phyloP scores from a whole-genome alignment of 2,888 invertebrate species.

The Tromatobia lineatoria region DNA sequence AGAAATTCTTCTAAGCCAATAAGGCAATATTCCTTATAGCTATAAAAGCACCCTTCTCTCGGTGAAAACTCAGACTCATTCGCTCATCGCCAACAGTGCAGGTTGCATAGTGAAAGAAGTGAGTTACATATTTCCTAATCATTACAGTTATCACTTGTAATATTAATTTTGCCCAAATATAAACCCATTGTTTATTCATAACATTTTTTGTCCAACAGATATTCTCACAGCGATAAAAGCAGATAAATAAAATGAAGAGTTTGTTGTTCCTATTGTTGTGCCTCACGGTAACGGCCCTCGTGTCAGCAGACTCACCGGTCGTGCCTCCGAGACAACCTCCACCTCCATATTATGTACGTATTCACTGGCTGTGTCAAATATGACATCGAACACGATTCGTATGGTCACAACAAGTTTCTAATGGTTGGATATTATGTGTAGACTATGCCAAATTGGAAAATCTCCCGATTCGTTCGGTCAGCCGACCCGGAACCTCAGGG shows the following conservation, averaged over 20 bases:
- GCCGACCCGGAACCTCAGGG: constrained; percentile 1
- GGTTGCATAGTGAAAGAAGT: neutral
- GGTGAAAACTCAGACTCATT: neutral
- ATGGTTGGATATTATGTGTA: neutral
- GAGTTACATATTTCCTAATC: neutral
- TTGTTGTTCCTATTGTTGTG: neutral
- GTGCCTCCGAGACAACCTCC: neutral
- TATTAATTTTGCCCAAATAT: neutral
- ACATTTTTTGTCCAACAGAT: neutral
- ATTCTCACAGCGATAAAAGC: too few relatives aligned
- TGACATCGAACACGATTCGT: neutral
- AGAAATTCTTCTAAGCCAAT: neutral
- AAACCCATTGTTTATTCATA: neutral
- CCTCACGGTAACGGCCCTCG: constrained; percentile 1
- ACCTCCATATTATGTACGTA: constrained; percentile 4
- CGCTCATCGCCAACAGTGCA: neutral
- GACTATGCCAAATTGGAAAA: neutral
- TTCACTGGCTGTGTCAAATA: neutral
- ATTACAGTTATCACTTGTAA: neutral
- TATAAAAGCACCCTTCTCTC: neutral
- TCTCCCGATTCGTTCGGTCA: neutral
- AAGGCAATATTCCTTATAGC: neutral
- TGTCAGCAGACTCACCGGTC: neutral
- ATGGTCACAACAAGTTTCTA: neutral
- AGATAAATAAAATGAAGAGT: neutral